Base-by-base conservation (phyloP, 2,888 invertebrate species). In the Dicranocentrus wangi region DNA sequence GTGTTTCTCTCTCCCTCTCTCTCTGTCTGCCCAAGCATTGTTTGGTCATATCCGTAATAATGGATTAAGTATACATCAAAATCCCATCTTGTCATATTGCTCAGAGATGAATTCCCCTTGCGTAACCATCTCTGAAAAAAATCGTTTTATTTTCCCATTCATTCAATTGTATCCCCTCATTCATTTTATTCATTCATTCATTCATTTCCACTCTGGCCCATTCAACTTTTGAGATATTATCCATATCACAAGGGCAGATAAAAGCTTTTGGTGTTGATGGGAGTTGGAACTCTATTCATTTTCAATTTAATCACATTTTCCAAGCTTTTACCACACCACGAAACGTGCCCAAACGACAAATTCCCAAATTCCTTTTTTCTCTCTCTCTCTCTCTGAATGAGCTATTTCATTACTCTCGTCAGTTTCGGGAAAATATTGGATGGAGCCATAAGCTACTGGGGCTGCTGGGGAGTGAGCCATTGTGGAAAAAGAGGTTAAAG, bases 231-330 rank as follows among this genome's bases (percentile, higher is more conserved):
- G 5, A 70, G 70, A 70, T 70, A 55, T 75, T 63, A 63, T 61
- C 61, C 72, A 42, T 65, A 42, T 32, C 5, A 21, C 25, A 42
- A 75, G 39, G 66, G 66, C 27, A 68, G 76, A 68, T 68, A 76
- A 76, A 68, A 60, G 51, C 42, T 23, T 0, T 15, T 17, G 17
- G 19, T 47, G 65, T 66, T 65, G 27, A 66, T 58, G 58, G 66
- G 76, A 76, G 58, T 58, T 23, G 60, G 1, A 25, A 15, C 77
- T 77, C 77, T 60, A 73, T 69, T 82, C 79, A 47, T 66, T 82
- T 69, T 73, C 76, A 80, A 80, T 82, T 82, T 84, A 84, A 84
- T 83, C 84, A 81, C 80, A 81, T 83, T 78, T 58, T 80, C 81
- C 68, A 70, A 63, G 79, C 85, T 83, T 82, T 82, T 82, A 83